These are phyloP conservation scores for Coracias cyanogaster DNA, from an alignment of 2,797 vertebrate species.

Conservation along the genomic window DNA sequence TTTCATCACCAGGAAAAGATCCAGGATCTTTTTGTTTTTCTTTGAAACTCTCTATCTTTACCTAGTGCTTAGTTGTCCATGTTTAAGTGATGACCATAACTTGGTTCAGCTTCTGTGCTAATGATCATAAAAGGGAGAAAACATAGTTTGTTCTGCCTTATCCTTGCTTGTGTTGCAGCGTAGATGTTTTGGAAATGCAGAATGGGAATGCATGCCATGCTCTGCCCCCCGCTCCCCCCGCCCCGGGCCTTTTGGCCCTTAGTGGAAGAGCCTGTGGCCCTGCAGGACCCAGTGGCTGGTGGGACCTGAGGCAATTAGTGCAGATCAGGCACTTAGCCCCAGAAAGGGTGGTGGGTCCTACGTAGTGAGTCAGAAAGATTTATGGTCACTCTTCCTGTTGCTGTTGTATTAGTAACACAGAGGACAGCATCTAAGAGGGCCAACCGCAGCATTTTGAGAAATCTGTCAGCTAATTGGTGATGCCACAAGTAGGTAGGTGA, in stretches of 20 bases:
- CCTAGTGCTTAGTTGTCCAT: neutral
- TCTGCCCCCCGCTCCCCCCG: too few species aligned
- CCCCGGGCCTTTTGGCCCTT: neutral
- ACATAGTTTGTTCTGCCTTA: neutral
- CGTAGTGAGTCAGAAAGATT: neutral
- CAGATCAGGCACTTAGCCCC: neutral
- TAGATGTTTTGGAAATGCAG: neutral
- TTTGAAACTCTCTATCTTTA: neutral
- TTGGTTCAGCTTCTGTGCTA: neutral
- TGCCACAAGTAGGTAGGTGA: neutral
- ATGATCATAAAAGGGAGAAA: neutral
- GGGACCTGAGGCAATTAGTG: neutral
- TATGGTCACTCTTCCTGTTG: fast-evolving
- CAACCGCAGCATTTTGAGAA: neutral
- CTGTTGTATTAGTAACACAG: neutral
- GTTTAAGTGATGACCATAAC: fast-evolving
- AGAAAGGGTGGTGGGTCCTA: fast-evolving
- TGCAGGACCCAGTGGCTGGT: neutral
- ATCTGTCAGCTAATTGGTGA: neutral
- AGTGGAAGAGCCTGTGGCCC: neutral
- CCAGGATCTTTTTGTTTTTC: neutral
- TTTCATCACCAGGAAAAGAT: neutral
- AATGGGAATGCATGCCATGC: neutral
- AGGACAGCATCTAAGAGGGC: neutral
- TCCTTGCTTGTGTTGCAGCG: neutral